These are phyloP conservation scores for Eutrigla gurnardus DNA, from an alignment of 2,797 vertebrate species.

Conservation along the genomic window DNA sequence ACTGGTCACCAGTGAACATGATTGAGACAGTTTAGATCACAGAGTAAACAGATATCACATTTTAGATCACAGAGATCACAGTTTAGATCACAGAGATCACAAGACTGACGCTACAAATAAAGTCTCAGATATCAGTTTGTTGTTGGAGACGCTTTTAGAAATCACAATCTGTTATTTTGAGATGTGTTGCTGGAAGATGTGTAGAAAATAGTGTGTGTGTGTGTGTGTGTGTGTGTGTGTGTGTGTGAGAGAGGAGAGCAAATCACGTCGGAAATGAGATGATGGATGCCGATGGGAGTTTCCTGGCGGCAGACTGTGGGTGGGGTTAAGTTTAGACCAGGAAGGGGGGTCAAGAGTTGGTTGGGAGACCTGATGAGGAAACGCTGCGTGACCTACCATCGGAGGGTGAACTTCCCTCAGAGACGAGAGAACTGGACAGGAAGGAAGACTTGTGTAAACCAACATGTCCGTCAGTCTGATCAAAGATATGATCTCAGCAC, in stretches of 20 bases:
- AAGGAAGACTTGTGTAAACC: slow-evolving; percentile 59
- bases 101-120: slow-evolving; percentile 36
- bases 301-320: slow-evolving; percentile 70
- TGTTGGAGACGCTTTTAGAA: slow-evolving; percentile 10
- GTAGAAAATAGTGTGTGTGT: neutral
- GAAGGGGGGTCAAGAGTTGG: slow-evolving; percentile 69
- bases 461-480: neutral
- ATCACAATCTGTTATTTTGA: slow-evolving; percentile 23
- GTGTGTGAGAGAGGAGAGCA: slow-evolving; percentile 9
- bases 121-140: slow-evolving; percentile 25
- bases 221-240: neutral
- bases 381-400: slow-evolving; percentile 43
- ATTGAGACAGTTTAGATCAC: too few relatives aligned
- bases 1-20: too few relatives aligned
- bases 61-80: too few relatives aligned
- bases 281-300: slow-evolving; percentile 62
- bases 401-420: slow-evolving; percentile 49
- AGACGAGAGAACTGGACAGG: slow-evolving; percentile 32
- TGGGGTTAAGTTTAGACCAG: slow-evolving; percentile 60
- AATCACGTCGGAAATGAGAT: slow-evolving; percentile 39
- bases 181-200: slow-evolving; percentile 5
- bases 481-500: too few relatives aligned
- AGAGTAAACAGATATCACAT: too few relatives aligned
- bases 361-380: slow-evolving; percentile 64
- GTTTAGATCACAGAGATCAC: slow-evolving; percentile 6